Evolutionary conservation across 2,888 invertebrate genomes (phyloP).

Genomic region (Drosophila niveifrons): DNA sequence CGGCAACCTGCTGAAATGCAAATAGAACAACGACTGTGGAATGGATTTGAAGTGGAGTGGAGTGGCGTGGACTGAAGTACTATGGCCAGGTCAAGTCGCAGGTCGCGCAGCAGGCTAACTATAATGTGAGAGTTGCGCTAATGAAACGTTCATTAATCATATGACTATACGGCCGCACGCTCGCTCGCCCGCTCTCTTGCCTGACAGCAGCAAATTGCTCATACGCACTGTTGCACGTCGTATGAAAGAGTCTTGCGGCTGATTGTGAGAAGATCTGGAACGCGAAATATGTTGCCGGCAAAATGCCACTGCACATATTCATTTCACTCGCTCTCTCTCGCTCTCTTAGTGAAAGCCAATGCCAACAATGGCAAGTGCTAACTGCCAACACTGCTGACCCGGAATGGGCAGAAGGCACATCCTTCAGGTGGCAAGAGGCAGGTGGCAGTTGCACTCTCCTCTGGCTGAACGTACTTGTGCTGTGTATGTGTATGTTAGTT

Average conservation of each 20-base stretch:
- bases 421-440: background rate
- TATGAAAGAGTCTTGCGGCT: slow-evolving; percentile 17
- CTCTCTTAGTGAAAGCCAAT: slow-evolving; percentile 5
- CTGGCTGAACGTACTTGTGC: slow-evolving; percentile 1
- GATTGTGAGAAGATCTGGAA: slow-evolving; percentile 38
- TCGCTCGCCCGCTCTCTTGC: slow-evolving; percentile 1
- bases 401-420: background rate
- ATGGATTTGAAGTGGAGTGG: background rate
- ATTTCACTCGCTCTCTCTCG: background rate
- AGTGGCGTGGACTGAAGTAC: background rate
- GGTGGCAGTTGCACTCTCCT: slow-evolving; percentile 24
- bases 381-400: slow-evolving; percentile 54
- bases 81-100: slow-evolving; percentile 26
- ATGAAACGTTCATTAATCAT: slow-evolving; percentile 82
- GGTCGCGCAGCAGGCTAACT: slow-evolving; percentile 26
- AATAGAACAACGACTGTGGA: slow-evolving; percentile 42
- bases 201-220: slow-evolving; percentile 55
- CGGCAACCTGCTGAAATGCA: slow-evolving; percentile 78
- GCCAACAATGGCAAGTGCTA: slow-evolving; percentile 69
- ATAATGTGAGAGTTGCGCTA: slow-evolving; percentile 70
- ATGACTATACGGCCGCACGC: slow-evolving; percentile 36
- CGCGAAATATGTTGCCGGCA: slow-evolving; percentile 30
- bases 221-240: slow-evolving; percentile 50
- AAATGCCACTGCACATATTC: slow-evolving; percentile 24
- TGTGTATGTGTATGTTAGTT: slow-evolving; percentile 69